Percentiles rank a stretch among this genome's conserved stretches.
Evolutionary conservation across 2,888 invertebrate species (phyloP).

Genomic region (Operophtera brumata): DNA sequence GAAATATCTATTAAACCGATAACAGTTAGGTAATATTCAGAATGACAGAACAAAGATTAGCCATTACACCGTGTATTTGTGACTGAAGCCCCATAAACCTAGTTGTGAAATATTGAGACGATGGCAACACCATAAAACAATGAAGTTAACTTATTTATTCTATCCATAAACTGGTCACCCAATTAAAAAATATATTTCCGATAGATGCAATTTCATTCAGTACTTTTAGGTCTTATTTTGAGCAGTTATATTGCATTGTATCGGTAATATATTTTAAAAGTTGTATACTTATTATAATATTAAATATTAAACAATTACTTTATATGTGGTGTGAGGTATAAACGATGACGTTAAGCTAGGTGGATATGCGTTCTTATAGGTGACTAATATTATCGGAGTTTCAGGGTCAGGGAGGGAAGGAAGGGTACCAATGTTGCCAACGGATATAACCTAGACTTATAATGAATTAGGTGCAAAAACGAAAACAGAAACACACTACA

Average conservation of each 20-base stretch:
- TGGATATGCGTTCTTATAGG: constrained; percentile 49
- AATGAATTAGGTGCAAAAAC: constrained; percentile 41
- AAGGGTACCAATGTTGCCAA: constrained; percentile 30
- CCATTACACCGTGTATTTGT: constrained; percentile 74
- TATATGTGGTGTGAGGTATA: constrained; percentile 70
- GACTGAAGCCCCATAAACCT: constrained; percentile 72
- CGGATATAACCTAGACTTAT: constrained; percentile 19
- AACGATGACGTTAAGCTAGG: constrained; percentile 56
- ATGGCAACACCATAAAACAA: constrained; percentile 70
- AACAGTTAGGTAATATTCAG: constrained; percentile 43
- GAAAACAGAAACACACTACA: constrained; percentile 55
- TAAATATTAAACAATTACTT: constrained; percentile 46
- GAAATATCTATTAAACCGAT: constrained; percentile 22
- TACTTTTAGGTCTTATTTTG: neutral
- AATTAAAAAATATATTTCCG: constrained; percentile 40
- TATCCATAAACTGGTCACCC: constrained; percentile 53
- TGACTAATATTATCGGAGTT: constrained; percentile 34
- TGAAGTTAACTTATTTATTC: constrained; percentile 55
- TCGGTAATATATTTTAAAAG: constrained; percentile 37
- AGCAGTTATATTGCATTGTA: neutral
- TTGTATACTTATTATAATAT: constrained; percentile 37
- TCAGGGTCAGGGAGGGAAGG: constrained; percentile 25
- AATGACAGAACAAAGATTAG: constrained; percentile 74
- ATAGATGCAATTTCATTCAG: constrained; percentile 14
- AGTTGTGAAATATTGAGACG: constrained; percentile 67